Evolutionary conservation across 2,797 vertebrate genomes (phyloP), one percentile per base, ranked within the genome.

Genomic region (Spondyliosoma cantharus): DNA sequence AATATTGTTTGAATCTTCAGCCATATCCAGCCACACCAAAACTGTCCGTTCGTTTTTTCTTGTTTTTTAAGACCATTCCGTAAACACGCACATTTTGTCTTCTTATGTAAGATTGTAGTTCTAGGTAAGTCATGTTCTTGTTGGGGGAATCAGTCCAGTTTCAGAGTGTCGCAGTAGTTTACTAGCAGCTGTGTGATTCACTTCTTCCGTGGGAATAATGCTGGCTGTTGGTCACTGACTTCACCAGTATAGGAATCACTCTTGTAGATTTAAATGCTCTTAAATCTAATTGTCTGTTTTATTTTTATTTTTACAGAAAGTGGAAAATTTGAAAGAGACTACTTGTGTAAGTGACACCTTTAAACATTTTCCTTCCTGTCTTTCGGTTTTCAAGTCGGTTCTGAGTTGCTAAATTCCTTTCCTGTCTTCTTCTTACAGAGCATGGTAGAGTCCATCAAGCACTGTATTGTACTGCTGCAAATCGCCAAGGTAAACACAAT

Each of bases 401-500:
- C 19, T 50, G 54, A 6, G 3, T 66, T 72, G 42, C 72, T 80
- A 24, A 76, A 76, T 65, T 78, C 37, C 49, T 37, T 62, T 69
- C 67, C 59, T 88, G 5, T 68, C 49, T 72, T 90, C 91, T 53
- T 88, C 90, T 95, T 94, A 63, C 93, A 99, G 98, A 97, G 96
- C 96, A 99, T 99, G 98, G 97, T 99, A 96, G 98, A 99, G 90
- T 99, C 98, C 93, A 99, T 99, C 96, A 99, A 99, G 93, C 98
- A 99, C 94, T 99, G 98, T 95, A 99, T 99, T 92, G 98, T 99
- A 91, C 96, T 99, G 90, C 97, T 99, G 90, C 98, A 99, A 94
- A 99, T 99, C 89, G 98, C 98, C 93, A 99, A 99, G 97, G 98
- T 99, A 97, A 97, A 93, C 50, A 87, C 48, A n/a, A 25, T 9